Evolutionary conservation across 53 echinoderm and acorn worm species (phyloP), one percentile per base, ranked within the genome.

Genomic region (Stichopus horrens): DNA sequence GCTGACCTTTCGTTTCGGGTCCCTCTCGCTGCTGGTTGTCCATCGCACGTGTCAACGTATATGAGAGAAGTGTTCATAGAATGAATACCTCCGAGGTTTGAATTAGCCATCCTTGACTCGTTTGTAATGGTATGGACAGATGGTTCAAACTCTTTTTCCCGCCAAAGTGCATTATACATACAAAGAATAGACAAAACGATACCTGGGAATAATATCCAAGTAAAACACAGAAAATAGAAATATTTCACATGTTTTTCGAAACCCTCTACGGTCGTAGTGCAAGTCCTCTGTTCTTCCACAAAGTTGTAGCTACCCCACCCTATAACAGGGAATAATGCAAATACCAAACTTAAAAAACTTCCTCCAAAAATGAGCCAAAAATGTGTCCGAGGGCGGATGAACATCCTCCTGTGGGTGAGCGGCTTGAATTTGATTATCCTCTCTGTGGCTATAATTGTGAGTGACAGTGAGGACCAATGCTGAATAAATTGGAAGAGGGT

Each of bases 341-440:
- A 63, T 5, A 91, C 56, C 14, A 79, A 89, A 22, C 90, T 92
- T 87, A 93, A 92, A 76, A 92, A 92, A 89, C 14, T 4, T 21
- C 81, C 81, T 5, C 18, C 13, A 57, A 81, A 81, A 58, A 78
- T 88, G 52, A 96, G 74, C 54, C 88, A 74, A 79, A 92, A 88
- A 37, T 76, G 11, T 13, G 91, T 89, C 83, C 89, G 85, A 58
- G 73, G 57, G 7, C 84, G 57, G 0, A 83, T 83, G 84, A 96
- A 94, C 14, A 94, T 94, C 63, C 93, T 89, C 73, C 59, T 54
- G 83, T 96, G 93, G 55, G 92, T 81, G 16, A 94, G 65, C 18
- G 96, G 96, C n/a, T 80, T 65, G 74, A 94, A 90, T 54, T 90
- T 90, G 13, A 93, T 83, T 55, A 91, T 94, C 10, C 96, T 74